Evolutionary conservation across 2,797 vertebrate genomes (phyloP), one percentile per base, ranked within the genome.

Genomic region (Tiaroga cobitis): DNA sequence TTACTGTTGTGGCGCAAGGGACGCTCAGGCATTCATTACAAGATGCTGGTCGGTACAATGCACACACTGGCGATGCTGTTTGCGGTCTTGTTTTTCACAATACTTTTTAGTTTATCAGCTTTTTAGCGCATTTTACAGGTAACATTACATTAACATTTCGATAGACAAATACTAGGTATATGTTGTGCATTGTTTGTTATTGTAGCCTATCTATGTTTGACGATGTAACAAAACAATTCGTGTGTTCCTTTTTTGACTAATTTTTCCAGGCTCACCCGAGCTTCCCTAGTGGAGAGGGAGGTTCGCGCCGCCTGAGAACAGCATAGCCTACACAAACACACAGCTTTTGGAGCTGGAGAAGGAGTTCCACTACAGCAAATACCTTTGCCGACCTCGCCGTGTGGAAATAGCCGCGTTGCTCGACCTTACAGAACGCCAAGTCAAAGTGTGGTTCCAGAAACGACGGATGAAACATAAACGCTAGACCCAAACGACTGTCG

Each of bases 281-380:
- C 92, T 95, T 88, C 93, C 94, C 75, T 37, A n/a, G 68, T 43
- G n/a, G 37, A 41, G 77, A 73, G 61, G 73, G 70, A 74, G 93
- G 95, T 88, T 97, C 96, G 83, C 95, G 96, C 91, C 96, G 98
- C 91, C 89, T 97, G 92, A 95, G 97, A 93, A 98, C 97, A 6
- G 96, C 97, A 88, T n/a, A n/a, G n/a, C n/a, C n/a, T 97, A 98
- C 92, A 98, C 96, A 90, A 98, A 97, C 93, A 98, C 96, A 9
- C 97, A 99, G 94, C 97, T 99, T 80, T 91, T 99, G 91, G 97
- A 98, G 92, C 95, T 98, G 93, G 87, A 77, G 54, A 99, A 98
- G 90, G 97, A 98, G 96, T 97, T 98, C 88, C 97, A 99, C 87
- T 98, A 98, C 92, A 97, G 97, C 95, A 97, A 97, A 94, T 98